Conservation (phyloP, 2,888 invertebrate genomes). For the Arge pagana region DNA sequence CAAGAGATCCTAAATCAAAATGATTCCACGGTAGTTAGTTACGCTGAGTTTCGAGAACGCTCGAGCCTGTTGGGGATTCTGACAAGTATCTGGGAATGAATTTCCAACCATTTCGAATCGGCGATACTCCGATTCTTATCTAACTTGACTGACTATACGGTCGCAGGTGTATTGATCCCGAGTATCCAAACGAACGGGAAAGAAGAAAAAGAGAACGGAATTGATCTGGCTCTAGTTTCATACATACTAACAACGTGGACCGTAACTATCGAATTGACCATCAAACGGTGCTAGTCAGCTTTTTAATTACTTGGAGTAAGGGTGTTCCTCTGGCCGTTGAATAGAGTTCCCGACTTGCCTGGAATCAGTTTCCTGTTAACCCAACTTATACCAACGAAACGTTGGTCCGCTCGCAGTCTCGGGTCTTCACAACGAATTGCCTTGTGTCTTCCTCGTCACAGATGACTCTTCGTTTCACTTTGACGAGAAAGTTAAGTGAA, state of each 20-base stretch:
- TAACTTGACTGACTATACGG: constrained; percentile 3
- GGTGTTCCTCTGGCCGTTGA: constrained; percentile 37
- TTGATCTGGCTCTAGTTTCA: constrained; percentile 3
- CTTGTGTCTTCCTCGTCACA: constrained; percentile 39
- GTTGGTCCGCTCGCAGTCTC: not conserved
- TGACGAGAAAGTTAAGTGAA: constrained; percentile 35
- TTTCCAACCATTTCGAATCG: constrained; percentile 24
- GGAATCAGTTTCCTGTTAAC: constrained; percentile 29
- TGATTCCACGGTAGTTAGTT: constrained; percentile 34
- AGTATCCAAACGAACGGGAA: constrained; percentile 7
- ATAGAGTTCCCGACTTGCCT: constrained; percentile 13
- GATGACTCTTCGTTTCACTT: constrained; percentile 32
- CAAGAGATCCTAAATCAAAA: constrained; percentile 31
- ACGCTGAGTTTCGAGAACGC: constrained; percentile 31
- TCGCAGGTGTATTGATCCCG: constrained; percentile 17
- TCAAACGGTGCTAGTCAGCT: constrained; percentile 29
- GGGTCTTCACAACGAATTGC: constrained; percentile 34
- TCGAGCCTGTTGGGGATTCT: constrained; percentile 8
- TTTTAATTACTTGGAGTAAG: constrained; percentile 43
- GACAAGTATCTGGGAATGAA: constrained; percentile 18
- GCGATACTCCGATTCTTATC: constrained; percentile 16
- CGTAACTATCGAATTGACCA: constrained; percentile 16
- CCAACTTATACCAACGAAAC: constrained; percentile 35
- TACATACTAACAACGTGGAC: no score
- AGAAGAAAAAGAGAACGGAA: constrained; percentile 13